These are phyloP conservation scores for Oryzias sinensis DNA, from an alignment of 2,797 vertebrate genomes.

Conservation along the genomic window DNA sequence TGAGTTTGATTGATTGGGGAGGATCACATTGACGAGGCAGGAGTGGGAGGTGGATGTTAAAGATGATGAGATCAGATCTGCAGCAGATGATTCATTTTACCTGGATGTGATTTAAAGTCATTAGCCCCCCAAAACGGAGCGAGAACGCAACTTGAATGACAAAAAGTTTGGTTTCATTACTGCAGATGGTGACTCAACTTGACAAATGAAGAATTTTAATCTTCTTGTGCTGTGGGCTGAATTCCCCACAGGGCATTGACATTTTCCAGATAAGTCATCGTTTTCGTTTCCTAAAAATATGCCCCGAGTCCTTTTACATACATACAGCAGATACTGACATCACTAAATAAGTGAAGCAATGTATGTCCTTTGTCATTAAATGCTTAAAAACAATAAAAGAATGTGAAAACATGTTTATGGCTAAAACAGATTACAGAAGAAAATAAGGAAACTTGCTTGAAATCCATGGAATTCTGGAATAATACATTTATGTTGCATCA, in stretches of 20 bases:
- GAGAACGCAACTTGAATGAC: too few species aligned
- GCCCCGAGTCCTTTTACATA: conserved; percentile 11
- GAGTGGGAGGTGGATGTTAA: neutral
- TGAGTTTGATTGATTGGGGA: conserved; percentile 21
- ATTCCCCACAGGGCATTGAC: conserved; percentile 35
- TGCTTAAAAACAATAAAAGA: neutral
- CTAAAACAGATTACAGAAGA: too few species aligned
- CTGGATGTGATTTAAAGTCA: too few species aligned
- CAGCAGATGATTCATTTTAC: neutral
- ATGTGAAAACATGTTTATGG: too few species aligned
- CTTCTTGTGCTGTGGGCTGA: conserved; percentile 17
- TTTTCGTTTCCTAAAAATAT: conserved; percentile 31
- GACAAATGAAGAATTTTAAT: conserved; percentile 21
- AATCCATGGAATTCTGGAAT: too few species aligned
- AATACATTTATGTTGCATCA: too few species aligned
- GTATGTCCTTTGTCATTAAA: neutral
- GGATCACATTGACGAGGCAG: neutral
- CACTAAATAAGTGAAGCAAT: neutral
- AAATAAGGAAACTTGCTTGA: too few species aligned
- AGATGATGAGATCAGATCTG: neutral
- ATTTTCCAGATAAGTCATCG: conserved; percentile 29
- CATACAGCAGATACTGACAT: neutral
- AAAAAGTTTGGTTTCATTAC: conserved; percentile 13
- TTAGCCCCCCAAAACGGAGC: too few species aligned
- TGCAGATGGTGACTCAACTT: conserved; percentile 30